phyloP scores from a whole-genome alignment of 2,113 vertebrate species.

The Brachirus orientalis region DNA sequence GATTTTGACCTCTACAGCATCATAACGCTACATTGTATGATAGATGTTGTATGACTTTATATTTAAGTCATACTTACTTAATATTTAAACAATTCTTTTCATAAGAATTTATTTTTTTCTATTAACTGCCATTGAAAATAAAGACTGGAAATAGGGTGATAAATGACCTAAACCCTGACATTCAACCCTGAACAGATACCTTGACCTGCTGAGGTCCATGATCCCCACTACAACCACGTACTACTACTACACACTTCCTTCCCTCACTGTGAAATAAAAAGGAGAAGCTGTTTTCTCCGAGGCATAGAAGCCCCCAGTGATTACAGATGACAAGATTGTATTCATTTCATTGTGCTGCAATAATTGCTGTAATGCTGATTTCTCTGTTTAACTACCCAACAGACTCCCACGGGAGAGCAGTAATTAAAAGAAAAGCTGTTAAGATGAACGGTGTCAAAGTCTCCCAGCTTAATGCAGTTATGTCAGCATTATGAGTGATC shows the following conservation, averaged over 20 bases:
- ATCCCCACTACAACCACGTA: neutral
- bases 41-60: too few species aligned
- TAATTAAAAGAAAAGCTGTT: slow-evolving; percentile 85
- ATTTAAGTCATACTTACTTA: too few species aligned
- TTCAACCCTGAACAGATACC: neutral
- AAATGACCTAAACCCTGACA: neutral
- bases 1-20: too few species aligned
- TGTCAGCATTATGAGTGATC: slow-evolving; percentile 46
- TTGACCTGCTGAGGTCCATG: slow-evolving; percentile 3
- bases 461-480: slow-evolving; percentile 38
- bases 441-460: slow-evolving; percentile 79
- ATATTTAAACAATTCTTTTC: too few species aligned
- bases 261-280: slow-evolving; percentile 44
- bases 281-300: slow-evolving; percentile 78
- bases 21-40: too few species aligned
- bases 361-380: slow-evolving; percentile 87
- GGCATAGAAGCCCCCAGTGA: slow-evolving; percentile 82
- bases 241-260: slow-evolving; percentile 2
- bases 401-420: slow-evolving; percentile 77
- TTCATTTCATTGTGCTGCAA: slow-evolving; percentile 85
- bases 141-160: neutral
- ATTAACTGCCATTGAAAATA: neutral
- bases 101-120: too few species aligned
- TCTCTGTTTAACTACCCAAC: slow-evolving; percentile 84
- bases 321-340: slow-evolving; percentile 87